Conservation (phyloP, 2,113 vertebrate species). For the Platysteira castanea region DNA sequence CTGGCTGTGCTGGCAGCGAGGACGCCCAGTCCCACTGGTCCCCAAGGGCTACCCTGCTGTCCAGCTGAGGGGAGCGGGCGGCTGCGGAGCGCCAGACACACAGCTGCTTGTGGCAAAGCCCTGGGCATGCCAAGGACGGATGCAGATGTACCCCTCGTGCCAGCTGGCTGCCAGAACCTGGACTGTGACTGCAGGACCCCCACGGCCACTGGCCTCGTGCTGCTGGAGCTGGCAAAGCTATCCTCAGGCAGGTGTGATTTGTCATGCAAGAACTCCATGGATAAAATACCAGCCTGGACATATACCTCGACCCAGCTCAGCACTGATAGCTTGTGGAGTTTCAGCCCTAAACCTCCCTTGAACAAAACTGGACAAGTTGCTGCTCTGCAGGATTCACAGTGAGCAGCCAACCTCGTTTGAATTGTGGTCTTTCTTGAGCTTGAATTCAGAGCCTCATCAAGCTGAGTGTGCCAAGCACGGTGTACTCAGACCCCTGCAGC, state of each 20-base stretch:
- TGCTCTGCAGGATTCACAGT: neutral
- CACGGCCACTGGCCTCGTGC: fast-evolving
- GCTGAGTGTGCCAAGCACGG: fast-evolving
- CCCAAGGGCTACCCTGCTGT: no score
- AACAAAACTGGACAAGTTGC: neutral
- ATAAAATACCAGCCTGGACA: no score
- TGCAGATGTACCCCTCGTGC: neutral
- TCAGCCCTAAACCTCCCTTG: neutral
- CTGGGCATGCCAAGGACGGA: neutral
- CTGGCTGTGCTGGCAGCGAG: fast-evolving
- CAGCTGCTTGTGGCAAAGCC: neutral
- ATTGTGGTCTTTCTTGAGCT: neutral
- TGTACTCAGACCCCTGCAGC: neutral
- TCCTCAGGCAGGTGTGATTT: fast-evolving
- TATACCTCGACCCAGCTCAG: neutral
- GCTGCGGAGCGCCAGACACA: fast-evolving
- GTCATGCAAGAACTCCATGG: neutral
- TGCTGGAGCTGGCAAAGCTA: neutral
- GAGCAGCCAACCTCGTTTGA: fast-evolving
- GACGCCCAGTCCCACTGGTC: neutral
- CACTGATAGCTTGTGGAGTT: neutral
- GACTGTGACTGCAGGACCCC: neutral
- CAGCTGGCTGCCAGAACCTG: neutral
- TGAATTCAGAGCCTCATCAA: neutral
- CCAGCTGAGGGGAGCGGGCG: fast-evolving